Evolutionary conservation across 2,888 invertebrate genomes (phyloP).

Genomic region (Elmis aenea): DNA sequence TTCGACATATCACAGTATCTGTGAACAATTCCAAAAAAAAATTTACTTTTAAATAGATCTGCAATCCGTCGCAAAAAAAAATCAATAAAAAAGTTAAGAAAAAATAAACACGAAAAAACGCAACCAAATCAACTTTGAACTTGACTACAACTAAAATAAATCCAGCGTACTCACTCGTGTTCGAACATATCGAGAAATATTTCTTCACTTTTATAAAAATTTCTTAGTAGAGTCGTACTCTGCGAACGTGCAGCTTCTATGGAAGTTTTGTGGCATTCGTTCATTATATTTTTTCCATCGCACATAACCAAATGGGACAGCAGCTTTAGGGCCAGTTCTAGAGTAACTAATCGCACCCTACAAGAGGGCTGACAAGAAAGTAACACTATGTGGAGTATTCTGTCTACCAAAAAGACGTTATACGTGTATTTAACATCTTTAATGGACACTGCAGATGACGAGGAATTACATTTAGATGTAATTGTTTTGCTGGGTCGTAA

Average conservation of each 20-base stretch:
- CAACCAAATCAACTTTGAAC: slow-evolving; percentile 2
- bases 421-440: slow-evolving; percentile 56
- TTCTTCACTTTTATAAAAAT: slow-evolving; percentile 96
- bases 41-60: neutral
- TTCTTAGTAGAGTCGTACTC: slow-evolving; percentile 77
- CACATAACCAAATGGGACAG: slow-evolving; percentile 63
- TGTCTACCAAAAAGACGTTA: slow-evolving; percentile 76
- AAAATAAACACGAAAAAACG: too few species aligned
- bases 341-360: slow-evolving; percentile 84
- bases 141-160: neutral
- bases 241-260: slow-evolving; percentile 71
- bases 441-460: slow-evolving; percentile 23
- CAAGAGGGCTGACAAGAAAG: slow-evolving; percentile 86
- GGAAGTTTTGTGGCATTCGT: slow-evolving; percentile 62
- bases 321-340: slow-evolving; percentile 82
- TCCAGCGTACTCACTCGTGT: slow-evolving; percentile 63
- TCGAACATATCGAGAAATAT: slow-evolving; percentile 99
- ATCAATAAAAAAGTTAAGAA: neutral
- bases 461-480: slow-evolving; percentile 27
- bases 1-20: slow-evolving; percentile 87
- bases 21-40: slow-evolving; percentile 2
- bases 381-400: slow-evolving; percentile 75
- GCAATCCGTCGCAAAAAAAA: neutral
- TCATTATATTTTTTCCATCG: slow-evolving; percentile 56
- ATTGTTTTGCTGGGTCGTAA: slow-evolving; percentile 55